Evolutionary conservation across 2,113 vertebrate species (phyloP), one percentile per base, ranked within the genome.

Genomic region (Cisticola juncidis): DNA sequence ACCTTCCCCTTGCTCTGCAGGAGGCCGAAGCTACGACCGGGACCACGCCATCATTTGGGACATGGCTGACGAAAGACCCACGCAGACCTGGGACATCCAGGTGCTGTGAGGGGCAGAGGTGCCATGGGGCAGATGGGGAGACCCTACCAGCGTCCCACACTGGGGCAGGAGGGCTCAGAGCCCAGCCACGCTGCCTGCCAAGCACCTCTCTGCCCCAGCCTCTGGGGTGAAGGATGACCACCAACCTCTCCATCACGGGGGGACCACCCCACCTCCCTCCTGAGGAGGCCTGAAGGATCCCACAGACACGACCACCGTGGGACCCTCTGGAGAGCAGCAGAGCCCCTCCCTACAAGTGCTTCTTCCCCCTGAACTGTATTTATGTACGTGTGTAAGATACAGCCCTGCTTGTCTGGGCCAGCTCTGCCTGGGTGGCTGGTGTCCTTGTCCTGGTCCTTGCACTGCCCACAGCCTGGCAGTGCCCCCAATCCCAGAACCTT

Each of bases 31-130:
- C 4, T 99, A 99, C 0, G 99, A 99, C 96, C 98, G 96, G 91
- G 98, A 99, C 70, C 98, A 99, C 0, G 98, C 98, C 69, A 97
- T 99, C 26, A 95, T 99, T 3, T 98, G 98, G 98, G 98, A 98
- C 2, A 48, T 64, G 56, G 89, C 92, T 2, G 98, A 99, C 6
- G 98, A 99, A 58, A 97, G 98, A n/a, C 85, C 94, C 2, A 98
- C 98, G 3, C 99, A 99, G 86, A 85, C 97, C 72, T 99, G 99
- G 99, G 97, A 98, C 36, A 42, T 99, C 10, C 95, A 98, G 51
- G 96, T 99, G 78, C 95, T 99, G 31, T 98, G 96, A 98, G 62
- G 62, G 71, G 22, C n/a, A 80, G 3, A 62, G 31, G 31, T 31
- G 50, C 50, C 65, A 16, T 0, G 0, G n/a, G 40, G 47, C 73